Base-by-base conservation (phyloP, 92 coral and sea anemone genomes). In the Diadumene lineata region DNA sequence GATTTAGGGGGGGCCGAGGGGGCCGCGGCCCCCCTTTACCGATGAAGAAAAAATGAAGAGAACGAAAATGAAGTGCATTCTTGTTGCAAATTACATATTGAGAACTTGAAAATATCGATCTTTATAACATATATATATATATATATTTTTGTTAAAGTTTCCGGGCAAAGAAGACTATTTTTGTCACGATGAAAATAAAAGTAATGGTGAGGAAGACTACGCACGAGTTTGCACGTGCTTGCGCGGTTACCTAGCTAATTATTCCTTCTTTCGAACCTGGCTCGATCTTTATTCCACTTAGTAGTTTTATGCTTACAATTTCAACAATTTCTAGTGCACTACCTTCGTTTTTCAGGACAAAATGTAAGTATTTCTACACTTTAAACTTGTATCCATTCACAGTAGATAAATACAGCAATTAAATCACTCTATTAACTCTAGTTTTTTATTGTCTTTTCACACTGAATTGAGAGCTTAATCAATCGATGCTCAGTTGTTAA, bases 141-240 rank as follows among this genome's bases (percentile, higher is more conserved):
- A 44, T 44, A 8, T 17, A 8, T 17, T 17, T 44, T 44, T 44
- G 51, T 17, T 44, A 17, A 9, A 8, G 51, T 44, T 44, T 44
- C 17, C 17, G 51, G 51, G 51, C 51, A 44, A 17, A 44, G 51
- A 17, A 44, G 17, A 44, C 51, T 44, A 44, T 44, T 44, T 44
- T 44, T 44, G 51, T 44, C 17, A 44, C 51, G 51, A 44, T 44
- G 17, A 44, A n/a, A n/a, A n/a, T n/a, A n/a, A n/a, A n/a, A n/a
- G n/a, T n/a, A n/a, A n/a, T n/a, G n/a, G n/a, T n/a, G 23, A 56
- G 23, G 62, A n/a, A 56, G 62, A 56, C 62, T 56, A 56, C 62
- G 62, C 25, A 11, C 62, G 62, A 56, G 62, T 56, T 56, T 26
- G 25, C 62, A 56, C 62, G 25, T 56, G 62, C 62, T 56, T 56